Conservation (phyloP, 2,113 vertebrate genomes). For the Malurus melanocephalus region DNA sequence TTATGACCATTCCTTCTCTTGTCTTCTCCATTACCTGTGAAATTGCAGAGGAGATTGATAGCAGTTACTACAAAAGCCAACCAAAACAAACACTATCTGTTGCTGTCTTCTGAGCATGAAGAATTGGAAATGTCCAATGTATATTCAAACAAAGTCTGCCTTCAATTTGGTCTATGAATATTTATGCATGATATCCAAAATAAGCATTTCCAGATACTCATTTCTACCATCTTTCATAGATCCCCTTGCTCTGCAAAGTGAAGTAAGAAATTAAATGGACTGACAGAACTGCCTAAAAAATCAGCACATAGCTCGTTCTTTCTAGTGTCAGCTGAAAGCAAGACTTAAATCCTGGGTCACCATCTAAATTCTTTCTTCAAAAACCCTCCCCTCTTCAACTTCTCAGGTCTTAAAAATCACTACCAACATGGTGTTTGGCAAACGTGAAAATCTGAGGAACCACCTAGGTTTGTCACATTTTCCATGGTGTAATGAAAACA, state of each 20-base stretch:
- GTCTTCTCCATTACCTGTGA: not conserved
- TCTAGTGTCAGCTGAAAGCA: not conserved
- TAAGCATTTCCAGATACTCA: constrained; percentile 25
- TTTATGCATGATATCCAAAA: constrained; percentile 26
- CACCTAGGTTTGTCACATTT: not conserved
- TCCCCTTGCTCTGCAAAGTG: not conserved
- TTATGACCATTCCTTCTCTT: not conserved
- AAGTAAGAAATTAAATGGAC: not conserved
- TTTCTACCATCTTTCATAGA: not conserved
- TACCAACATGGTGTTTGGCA: not conserved
- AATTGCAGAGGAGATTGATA: not conserved
- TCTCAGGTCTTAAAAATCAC: not conserved
- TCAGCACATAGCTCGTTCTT: not conserved
- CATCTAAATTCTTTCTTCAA: not conserved
- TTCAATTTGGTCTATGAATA: constrained; percentile 38
- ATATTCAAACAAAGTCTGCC: constrained; percentile 22
- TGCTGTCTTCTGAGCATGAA: not conserved
- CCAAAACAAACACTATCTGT: constrained; percentile 6
- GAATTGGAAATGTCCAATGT: not conserved
- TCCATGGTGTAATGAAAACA: not conserved
- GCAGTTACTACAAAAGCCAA: constrained; percentile 6
- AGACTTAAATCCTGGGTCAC: not conserved
- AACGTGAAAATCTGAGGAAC: not conserved
- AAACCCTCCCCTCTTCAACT: not conserved
- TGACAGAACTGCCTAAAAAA: not conserved